Conservation (phyloP, 2,888 invertebrate species). For the Temnothorax unifasciatus region DNA sequence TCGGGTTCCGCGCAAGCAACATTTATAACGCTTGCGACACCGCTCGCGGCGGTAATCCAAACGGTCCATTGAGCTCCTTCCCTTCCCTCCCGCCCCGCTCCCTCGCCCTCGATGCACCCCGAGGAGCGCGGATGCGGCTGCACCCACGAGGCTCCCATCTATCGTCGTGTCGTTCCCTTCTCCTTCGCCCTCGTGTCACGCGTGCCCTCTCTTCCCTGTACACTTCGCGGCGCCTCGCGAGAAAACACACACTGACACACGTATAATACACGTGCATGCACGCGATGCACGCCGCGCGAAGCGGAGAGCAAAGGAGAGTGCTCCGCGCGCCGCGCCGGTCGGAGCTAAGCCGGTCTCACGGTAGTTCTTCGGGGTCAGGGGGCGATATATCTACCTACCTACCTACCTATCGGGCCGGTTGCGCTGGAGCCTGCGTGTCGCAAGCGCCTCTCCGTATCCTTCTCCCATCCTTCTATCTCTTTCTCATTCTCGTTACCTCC, state of each 20-base stretch:
- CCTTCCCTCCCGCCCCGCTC: conserved; percentile 44
- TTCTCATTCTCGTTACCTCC: conserved; percentile 38
- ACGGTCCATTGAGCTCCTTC: conserved; percentile 53
- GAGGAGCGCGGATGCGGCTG: conserved; percentile 74
- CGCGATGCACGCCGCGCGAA: conserved; percentile 33
- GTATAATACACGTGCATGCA: conserved; percentile 23
- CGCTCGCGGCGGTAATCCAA: conserved; percentile 43
- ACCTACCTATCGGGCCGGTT: conserved; percentile 67
- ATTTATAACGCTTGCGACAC: conserved; percentile 49
- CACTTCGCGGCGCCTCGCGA: conserved; percentile 65
- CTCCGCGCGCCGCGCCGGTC: conserved; percentile 68
- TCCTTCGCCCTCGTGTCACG: conserved; percentile 63
- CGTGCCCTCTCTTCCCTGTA: conserved; percentile 66
- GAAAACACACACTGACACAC: neutral
- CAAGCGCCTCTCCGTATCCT: conserved; percentile 76
- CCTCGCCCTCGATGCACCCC: conserved; percentile 35
- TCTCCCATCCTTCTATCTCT: conserved; percentile 56
- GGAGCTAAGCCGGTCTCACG: conserved; percentile 81
- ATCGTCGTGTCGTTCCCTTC: conserved; percentile 76
- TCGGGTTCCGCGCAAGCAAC: conserved; percentile 21
- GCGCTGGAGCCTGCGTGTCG: conserved; percentile 77
- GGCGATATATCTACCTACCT: conserved; percentile 80
- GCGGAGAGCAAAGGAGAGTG: conserved; percentile 76
- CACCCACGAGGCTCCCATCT: conserved; percentile 80
- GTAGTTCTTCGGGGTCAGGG: conserved; percentile 82